These are phyloP conservation scores for Scaptomyza montana DNA, from an alignment of 1,140 invertebrate species.

Conservation along the genomic window DNA sequence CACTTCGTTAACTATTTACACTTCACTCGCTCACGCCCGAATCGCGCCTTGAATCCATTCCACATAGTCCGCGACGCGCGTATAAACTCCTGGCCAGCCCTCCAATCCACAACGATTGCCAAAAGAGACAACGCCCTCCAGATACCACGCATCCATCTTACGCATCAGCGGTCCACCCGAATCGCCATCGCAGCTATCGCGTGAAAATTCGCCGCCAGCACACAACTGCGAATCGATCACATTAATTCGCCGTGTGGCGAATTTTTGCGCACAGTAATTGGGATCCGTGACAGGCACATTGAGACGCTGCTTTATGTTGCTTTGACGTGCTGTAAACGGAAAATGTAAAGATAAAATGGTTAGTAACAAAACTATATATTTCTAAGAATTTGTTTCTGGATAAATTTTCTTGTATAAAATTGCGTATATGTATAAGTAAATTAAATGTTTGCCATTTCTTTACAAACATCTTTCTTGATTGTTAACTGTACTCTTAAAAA, in stretches of 20 bases:
- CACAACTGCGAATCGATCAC: conserved; percentile 85
- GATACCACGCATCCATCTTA: conserved; percentile 82
- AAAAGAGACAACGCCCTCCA: conserved; percentile 89
- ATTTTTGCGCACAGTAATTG: conserved; percentile 84
- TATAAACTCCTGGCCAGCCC: conserved; percentile 92
- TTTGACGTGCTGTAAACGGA: conserved; percentile 63
- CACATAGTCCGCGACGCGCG: conserved; percentile 87
- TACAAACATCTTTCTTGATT: too few species aligned
- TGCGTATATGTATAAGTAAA: too few species aligned
- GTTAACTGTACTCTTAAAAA: too few species aligned
- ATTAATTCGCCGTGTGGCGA: conserved; percentile 68
- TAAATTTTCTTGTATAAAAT: too few species aligned
- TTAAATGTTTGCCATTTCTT: too few species aligned
- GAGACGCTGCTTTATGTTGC: conserved; percentile 86
- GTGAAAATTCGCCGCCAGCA: conserved; percentile 87
- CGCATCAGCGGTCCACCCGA: conserved; percentile 92
- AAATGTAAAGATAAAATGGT: not conserved
- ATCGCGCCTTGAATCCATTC: conserved; percentile 89
- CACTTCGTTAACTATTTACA: conserved; percentile 4
- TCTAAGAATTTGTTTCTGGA: too few species aligned
- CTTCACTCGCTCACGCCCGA: conserved; percentile 7
- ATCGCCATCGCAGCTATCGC: conserved; percentile 90
- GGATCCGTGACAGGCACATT: conserved; percentile 84
- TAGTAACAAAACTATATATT: too few species aligned
- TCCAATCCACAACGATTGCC: conserved; percentile 89